phyloP scores from a whole-genome alignment of 1,140 invertebrate genomes.

The Babylonia areolata region DNA sequence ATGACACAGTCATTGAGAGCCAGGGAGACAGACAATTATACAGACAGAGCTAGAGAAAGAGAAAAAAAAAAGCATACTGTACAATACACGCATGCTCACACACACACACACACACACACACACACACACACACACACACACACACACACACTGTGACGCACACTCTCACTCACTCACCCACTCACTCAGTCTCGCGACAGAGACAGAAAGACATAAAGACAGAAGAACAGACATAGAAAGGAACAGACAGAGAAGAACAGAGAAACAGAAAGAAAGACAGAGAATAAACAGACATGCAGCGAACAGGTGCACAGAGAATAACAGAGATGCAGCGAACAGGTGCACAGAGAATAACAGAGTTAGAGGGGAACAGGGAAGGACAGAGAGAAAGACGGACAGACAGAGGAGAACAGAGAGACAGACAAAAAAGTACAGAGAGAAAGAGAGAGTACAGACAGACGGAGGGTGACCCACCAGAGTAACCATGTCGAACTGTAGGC shows the following conservation, averaged over 20 bases:
- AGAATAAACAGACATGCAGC: too few species aligned
- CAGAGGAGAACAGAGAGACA: too few species aligned
- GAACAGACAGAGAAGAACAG: too few species aligned
- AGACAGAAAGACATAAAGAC: not conserved
- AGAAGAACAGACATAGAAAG: not conserved
- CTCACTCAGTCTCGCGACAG: not conserved
- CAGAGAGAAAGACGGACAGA: too few species aligned
- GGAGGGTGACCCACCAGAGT: conserved; percentile 59
- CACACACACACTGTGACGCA: not conserved
- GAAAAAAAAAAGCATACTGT: not conserved
- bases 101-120: not conserved
- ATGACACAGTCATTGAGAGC: not conserved
- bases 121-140: not conserved
- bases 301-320: too few species aligned
- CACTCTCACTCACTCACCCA: not conserved
- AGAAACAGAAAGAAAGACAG: too few species aligned
- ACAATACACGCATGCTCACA: not conserved
- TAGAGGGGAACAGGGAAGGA: too few species aligned
- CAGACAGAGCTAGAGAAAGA: not conserved
- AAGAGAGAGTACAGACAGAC: not conserved
- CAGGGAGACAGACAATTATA: not conserved
- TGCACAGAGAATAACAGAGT: too few species aligned
- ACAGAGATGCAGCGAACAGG: too few species aligned
- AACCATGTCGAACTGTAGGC: conserved; percentile 67
- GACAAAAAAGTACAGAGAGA: too few species aligned